Base-by-base conservation (phyloP, 2,888 invertebrate species). In the Hetaerina titia region DNA sequence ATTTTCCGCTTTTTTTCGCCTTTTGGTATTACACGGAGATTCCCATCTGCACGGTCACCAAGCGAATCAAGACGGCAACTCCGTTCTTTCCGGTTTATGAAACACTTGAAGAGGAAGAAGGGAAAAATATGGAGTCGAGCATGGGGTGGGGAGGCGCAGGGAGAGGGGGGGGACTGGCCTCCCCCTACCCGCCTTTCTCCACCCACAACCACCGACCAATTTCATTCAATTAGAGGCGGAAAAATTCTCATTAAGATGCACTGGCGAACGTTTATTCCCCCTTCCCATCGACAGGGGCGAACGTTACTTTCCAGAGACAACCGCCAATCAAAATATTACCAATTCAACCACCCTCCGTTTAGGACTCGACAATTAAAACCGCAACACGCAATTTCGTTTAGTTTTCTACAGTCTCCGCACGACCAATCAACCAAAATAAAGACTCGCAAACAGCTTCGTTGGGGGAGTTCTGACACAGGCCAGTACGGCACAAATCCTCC, bases 11-110 rank as follows among this genome's bases (percentile, higher is more conserved):
- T 64, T 90, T 90, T 64, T 90, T 15, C 45, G 56, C 56, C 90
- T 25, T 8, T 45, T 69, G 56, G 92, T 45, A 56, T 17, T 92
- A 45, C 25, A 64, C 31, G 92, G n/a, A 92, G 92, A 92, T 92
- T 56, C 25, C 63, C 92, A 92, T 92, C 92, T 92, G 69, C 69
- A 92, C 69, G 64, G n/a, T 64, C 92, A 92, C 92, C 45, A 15
- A 64, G 90, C 90, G 69, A 92, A 92, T 63, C 64, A 69, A 45
- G 69, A 90, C 45, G 81, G 92, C 63, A n/a, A 63, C 45, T 69
- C 92, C 19, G 92, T n/a, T 92, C 92, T 92, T 92, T 92, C 92
- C 92, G 92, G 92, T 69, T 69, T 56, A 92, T 69, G 92, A 69
- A 92, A 92, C 92, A 64, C 45, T 64, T 56, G 69, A 90, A 89